These are phyloP conservation scores for Cecidostiba fungosa DNA, from an alignment of 2,888 invertebrate species.

Conservation along the genomic window DNA sequence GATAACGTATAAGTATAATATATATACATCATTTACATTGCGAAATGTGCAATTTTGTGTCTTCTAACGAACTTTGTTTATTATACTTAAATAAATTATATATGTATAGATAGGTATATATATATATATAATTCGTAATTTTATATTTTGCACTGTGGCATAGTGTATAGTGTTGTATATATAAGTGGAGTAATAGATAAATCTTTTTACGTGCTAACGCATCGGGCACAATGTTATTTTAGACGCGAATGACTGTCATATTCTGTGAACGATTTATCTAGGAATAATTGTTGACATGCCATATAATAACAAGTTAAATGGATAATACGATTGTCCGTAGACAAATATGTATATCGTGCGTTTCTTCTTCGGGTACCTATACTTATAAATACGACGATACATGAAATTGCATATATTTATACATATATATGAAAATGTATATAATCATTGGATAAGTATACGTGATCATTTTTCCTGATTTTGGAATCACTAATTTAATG, in stretches of 20 bases:
- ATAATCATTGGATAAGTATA: conserved; percentile 1
- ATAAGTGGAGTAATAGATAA: background rate
- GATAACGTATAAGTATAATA: conserved; percentile 19
- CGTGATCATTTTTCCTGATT: conserved; percentile 33
- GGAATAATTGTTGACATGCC: background rate
- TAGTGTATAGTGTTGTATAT: conserved; percentile 24
- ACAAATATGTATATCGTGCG: conserved; percentile 3
- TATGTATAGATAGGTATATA: background rate
- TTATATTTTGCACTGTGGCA: conserved; percentile 1
- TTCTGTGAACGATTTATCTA: background rate
- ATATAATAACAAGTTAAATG: background rate
- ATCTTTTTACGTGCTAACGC: background rate
- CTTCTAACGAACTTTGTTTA: conserved; percentile 26
- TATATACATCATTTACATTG: conserved; percentile 34
- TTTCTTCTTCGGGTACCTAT: conserved; percentile 11
- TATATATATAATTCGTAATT: conserved; percentile 25
- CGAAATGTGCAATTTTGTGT: background rate
- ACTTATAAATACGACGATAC: background rate
- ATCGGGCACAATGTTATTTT: background rate
- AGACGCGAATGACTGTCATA: conserved; percentile 8
- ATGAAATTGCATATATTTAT: conserved; percentile 21
- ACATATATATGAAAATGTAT: conserved; percentile 10
- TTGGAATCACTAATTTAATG: conserved; percentile 31
- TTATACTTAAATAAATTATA: conserved; percentile 15
- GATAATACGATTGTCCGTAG: background rate